Percentiles rank a stretch among this genome's conserved stretches.
phyloP scores from a whole-genome alignment of 2,113 vertebrate species.

The Phainopepla nitens region DNA sequence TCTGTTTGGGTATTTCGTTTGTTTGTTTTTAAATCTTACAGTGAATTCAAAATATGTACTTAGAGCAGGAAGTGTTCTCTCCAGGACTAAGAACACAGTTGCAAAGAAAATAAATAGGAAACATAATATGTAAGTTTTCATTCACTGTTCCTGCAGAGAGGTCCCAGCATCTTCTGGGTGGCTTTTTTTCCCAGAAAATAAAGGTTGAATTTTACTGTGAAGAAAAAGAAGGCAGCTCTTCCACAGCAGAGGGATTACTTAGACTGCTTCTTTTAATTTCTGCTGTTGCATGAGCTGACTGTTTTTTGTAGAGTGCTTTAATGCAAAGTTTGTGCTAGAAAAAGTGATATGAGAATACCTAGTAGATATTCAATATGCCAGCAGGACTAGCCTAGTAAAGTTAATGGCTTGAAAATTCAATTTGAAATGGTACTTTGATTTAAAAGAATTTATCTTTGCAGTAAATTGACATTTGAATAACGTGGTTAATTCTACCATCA shows the following conservation, averaged over 20 bases:
- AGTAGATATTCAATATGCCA: background rate
- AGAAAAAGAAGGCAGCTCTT: background rate
- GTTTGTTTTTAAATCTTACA: constrained; percentile 13
- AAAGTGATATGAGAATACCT: background rate
- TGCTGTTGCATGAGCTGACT: background rate
- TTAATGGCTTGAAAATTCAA: constrained; percentile 39
- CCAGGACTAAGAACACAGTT: background rate
- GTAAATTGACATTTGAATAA: constrained; percentile 36
- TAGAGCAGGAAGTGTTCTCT: background rate
- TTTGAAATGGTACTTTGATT: constrained; percentile 26
- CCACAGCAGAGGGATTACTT: background rate
- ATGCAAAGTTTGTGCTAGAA: background rate
- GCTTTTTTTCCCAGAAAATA: background rate
- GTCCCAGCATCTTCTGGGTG: background rate
- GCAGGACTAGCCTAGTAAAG: background rate
- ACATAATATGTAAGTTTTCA: background rate
- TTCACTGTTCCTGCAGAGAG: background rate
- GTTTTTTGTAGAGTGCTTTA: background rate
- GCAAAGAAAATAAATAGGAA: constrained; percentile 26
- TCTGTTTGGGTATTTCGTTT: background rate
- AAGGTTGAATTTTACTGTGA: background rate
- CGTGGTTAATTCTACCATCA: background rate
- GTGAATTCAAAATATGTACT: background rate
- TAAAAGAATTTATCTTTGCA: background rate
- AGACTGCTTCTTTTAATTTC: background rate